A percentile compares a stretch with the other conserved stretches of the same genome.
Conservation (phyloP, 2,888 invertebrate species). For the Hydraecia micacea region DNA sequence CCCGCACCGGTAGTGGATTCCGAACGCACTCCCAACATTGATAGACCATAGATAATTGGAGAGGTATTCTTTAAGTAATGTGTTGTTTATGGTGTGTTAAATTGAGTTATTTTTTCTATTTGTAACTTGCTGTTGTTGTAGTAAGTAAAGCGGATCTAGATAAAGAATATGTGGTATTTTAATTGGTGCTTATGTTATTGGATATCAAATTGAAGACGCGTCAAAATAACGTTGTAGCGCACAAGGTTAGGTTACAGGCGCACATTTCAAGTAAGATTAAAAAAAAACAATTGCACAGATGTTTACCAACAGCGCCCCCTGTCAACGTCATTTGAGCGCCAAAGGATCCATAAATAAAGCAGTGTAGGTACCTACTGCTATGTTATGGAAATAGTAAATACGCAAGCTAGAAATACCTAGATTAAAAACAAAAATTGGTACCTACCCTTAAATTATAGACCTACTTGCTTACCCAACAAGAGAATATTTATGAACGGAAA, state of each 20-base stretch:
- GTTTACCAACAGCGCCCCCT: neutral
- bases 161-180: slow-evolving; percentile 1
- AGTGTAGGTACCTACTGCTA: neutral
- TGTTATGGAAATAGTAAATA: neutral
- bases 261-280: neutral
- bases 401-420: neutral
- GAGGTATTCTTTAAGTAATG: slow-evolving; percentile 59
- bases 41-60: slow-evolving; percentile 71
- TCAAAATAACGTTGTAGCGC: too few relatives aligned
- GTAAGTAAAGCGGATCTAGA: neutral
- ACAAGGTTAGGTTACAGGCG: too few relatives aligned
- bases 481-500: slow-evolving; percentile 14
- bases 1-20: slow-evolving; percentile 60
- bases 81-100: slow-evolving; percentile 64
- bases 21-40: slow-evolving; percentile 67
- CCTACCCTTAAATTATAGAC: neutral
- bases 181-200: neutral
- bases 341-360: neutral
- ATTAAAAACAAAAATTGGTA: neutral
- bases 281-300: neutral
- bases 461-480: neutral
- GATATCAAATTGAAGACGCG: too few relatives aligned
- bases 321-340: neutral
- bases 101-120: slow-evolving; percentile 44
- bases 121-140: slow-evolving; percentile 2